These are phyloP conservation scores for Schlechtendalia chinensis DNA, from an alignment of 1,140 invertebrate genomes.

Conservation along the genomic window DNA sequence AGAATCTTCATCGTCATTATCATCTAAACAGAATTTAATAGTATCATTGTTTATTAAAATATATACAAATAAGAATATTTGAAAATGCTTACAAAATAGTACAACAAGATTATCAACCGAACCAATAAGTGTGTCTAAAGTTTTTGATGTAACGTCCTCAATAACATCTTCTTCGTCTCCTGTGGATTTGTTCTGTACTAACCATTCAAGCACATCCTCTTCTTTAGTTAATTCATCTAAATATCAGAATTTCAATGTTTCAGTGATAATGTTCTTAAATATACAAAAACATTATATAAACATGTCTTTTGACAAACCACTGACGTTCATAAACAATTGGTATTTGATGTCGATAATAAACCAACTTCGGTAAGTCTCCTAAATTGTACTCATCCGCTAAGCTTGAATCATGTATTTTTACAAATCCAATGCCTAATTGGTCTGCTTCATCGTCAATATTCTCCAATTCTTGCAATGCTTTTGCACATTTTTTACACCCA, in stretches of 20 bases:
- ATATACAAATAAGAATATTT: not conserved
- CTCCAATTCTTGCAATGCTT: constrained; percentile 84
- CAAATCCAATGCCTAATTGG: constrained; percentile 89
- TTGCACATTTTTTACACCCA: constrained; percentile 87
- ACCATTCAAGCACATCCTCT: constrained; percentile 90
- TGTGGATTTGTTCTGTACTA: constrained; percentile 87
- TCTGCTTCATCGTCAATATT: constrained; percentile 96
- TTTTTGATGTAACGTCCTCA: constrained; percentile 87
- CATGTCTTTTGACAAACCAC: constrained; percentile 54
- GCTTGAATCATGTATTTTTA: constrained; percentile 89
- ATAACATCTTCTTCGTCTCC: constrained; percentile 91
- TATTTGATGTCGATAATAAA: constrained; percentile 91
- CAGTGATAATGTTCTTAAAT: not conserved
- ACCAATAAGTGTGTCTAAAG: constrained; percentile 80
- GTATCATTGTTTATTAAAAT: not conserved
- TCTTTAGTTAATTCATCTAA: constrained; percentile 84
- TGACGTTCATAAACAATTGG: constrained; percentile 92
- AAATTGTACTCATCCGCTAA: constrained; percentile 90
- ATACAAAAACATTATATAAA: not conserved
- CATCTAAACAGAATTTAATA: constrained; percentile 61
- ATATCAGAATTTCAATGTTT: not conserved
- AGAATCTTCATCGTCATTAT: constrained; percentile 80
- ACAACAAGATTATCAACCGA: constrained; percentile 90
- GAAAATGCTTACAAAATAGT: constrained; percentile 77
- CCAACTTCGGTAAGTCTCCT: constrained; percentile 80